Evolutionary conservation across 2,113 vertebrate genomes (phyloP), one percentile per base, ranked within the genome.

Genomic region (Actenoides hombroni): DNA sequence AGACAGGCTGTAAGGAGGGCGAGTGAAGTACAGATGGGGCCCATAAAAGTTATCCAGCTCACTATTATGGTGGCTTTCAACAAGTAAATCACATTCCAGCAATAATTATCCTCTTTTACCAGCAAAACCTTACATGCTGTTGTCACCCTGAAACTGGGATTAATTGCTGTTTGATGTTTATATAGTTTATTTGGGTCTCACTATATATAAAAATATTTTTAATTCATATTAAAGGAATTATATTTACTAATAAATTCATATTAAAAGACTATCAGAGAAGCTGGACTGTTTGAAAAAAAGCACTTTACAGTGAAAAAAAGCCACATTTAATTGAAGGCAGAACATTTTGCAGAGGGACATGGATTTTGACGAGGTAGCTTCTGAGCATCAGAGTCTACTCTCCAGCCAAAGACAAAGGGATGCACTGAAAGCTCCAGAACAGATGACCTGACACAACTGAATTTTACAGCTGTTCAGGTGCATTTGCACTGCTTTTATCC

Each of bases 331-430:
- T 29, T 42, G 49, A 74, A 54, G 59, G 25, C 57, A 71, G 53
- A 76, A 28, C 31, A 11, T 33, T 84, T 74, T 81, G 64, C 54
- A 69, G 77, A 39, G 81, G 53, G 61, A 46, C 25, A 1, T 17
- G 15, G 68, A 16, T 80, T 91, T 76, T 83, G 59, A 86, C 77
- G 84, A 91, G 88, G 74, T 73, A 61, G 49, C 44, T 87, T 53
- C 44, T 70, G 40, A 11, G 64, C 68, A 69, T 46, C 25, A 5
- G 23, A 16, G 18, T 25, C 6, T 65, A 10, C 69, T 57, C 77
- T 68, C 7, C 67, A 92, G 65, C 46, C 63, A 93, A 78, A 89
- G 91, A 49, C 79, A 87, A 94, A 94, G 24, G 83, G 83, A 71
- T 65, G 14, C 21, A 3, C 60, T 48, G 37, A 49, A 75, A 80